Conservation (phyloP, 2,888 invertebrate genomes). For the Erynnis tages region DNA sequence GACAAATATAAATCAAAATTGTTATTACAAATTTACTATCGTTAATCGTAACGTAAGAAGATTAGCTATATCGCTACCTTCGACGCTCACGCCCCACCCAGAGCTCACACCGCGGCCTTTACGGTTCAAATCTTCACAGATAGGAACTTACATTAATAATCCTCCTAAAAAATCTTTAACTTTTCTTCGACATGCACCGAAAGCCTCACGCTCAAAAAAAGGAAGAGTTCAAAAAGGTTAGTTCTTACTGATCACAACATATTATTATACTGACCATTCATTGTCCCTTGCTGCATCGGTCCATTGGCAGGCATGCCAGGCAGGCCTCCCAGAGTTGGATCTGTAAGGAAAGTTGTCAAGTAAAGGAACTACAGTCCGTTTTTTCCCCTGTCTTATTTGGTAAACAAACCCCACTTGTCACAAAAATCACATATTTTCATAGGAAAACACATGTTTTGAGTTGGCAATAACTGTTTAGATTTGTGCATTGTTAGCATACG, state of each 20-base stretch:
- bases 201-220: constrained; percentile 33
- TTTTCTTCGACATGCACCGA: constrained; percentile 39
- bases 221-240: constrained; percentile 14
- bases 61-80: no score
- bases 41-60: no score
- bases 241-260: constrained; percentile 10
- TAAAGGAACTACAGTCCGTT: no score
- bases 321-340: background rate
- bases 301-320: constrained; percentile 13
- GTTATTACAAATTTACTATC: no score
- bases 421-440: no score
- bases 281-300: constrained; percentile 14
- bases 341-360: background rate
- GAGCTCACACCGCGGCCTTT: background rate
- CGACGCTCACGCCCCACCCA: no score
- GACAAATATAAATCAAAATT: no score
- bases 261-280: constrained; percentile 25
- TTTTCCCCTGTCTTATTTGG: no score
- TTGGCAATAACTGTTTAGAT: no score
- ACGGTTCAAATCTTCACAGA: background rate
- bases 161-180: background rate
- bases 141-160: background rate
- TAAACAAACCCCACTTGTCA: no score
- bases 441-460: no score
- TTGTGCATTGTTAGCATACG: no score